These are phyloP conservation scores for Agrotis puta DNA, from an alignment of 2,888 invertebrate species.

Conservation along the genomic window DNA sequence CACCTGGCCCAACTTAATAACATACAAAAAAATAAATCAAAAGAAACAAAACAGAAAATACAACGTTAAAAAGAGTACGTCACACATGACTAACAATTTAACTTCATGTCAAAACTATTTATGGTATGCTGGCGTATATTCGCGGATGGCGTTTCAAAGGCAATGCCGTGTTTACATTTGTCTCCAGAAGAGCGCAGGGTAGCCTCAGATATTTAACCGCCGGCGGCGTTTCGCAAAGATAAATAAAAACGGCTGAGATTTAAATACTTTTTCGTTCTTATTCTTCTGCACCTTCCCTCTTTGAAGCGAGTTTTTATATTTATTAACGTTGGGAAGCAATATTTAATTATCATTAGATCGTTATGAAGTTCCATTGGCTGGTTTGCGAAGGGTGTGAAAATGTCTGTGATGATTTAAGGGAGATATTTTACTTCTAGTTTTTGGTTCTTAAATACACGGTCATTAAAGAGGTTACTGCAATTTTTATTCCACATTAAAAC, in stretches of 20 bases:
- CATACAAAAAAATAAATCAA: not conserved
- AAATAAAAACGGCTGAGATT: constrained; percentile 86
- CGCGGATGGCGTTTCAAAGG: constrained; percentile 84
- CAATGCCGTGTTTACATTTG: constrained; percentile 85
- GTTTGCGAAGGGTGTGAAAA: constrained; percentile 26
- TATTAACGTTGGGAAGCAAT: constrained; percentile 55
- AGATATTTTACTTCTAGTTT: not conserved
- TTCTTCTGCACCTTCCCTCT: constrained; percentile 75
- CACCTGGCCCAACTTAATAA: too few species aligned
- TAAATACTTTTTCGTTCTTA: constrained; percentile 85
- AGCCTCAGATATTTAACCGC: constrained; percentile 87
- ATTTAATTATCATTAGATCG: constrained; percentile 64
- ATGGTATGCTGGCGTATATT: constrained; percentile 70
- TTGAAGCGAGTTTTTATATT: constrained; percentile 71
- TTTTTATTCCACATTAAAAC: not conserved
- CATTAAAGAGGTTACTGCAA: not conserved
- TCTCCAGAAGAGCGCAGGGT: constrained; percentile 78
- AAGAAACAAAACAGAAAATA: constrained; percentile 4
- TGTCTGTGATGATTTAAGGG: constrained; percentile 6
- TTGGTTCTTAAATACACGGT: constrained; percentile 9
- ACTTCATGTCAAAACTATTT: constrained; percentile 70
- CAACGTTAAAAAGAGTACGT: constrained; percentile 37
- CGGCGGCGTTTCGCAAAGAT: constrained; percentile 83
- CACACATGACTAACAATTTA: constrained; percentile 66
- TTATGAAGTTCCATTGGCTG: constrained; percentile 53